Evolutionary conservation across 2,888 invertebrate species (phyloP), one percentile per base, ranked within the genome.

Genomic region (Deladenus siricidicola): DNA sequence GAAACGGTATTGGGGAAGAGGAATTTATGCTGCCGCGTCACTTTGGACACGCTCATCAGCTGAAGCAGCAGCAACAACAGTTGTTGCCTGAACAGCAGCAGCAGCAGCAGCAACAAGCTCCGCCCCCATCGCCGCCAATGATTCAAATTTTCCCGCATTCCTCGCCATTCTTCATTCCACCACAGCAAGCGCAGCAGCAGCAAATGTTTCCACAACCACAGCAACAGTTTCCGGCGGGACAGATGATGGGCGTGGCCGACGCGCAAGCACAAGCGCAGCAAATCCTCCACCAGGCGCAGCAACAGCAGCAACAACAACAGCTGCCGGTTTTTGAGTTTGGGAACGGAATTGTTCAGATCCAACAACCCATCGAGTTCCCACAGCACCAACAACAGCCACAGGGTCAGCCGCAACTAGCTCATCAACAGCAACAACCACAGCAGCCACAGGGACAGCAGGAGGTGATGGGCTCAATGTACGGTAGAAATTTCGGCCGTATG

Each of bases 381-480:
- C 28, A 50, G 4, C 23, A 24, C 8, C 28, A 19, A 8, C 23
- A 26, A 19, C 26, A 24, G 23, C 50, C 50, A 24, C 26, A 29
- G 50, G 19, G 26, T 8, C 50, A 26, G 6, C 50, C 50, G 4
- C 6, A 29, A 30, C 19, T 50, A 4, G 47, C 47, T 24, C 50
- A 26, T 4, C 60, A 59, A 45, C 58, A 58, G 34, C 39, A 39
- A 39, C 58, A 49, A 19, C 28, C 28, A 26, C 58, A 58, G 10
- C 56, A 58, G 14, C 44, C 48, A 21, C 26, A 47, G 39, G 56
- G 44, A 44, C 28, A 56, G 6, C 57, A 57, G 51, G 57, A 62
- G 44, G 48, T 64, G n/a, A 49, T 66, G 28, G 64, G 64, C 17
- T 65, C 66, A 47, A 55, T 60, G 26, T 66, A 64, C 29, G 64